Conservation (phyloP, 2,888 invertebrate species). For the Junonia oenone region DNA sequence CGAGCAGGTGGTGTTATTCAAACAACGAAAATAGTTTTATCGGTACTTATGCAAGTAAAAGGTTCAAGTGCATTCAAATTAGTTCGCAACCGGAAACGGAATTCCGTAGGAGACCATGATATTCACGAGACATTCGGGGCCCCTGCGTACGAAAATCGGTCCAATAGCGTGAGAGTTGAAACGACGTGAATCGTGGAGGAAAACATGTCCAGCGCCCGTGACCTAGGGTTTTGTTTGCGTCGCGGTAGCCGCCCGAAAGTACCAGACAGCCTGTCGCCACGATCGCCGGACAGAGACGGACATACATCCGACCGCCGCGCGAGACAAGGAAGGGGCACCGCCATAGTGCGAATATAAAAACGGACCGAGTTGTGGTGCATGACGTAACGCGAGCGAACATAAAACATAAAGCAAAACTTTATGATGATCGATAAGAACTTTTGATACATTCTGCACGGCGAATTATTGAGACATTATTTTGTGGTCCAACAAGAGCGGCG, state of each 20-base stretch:
- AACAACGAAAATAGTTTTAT: slow-evolving; percentile 31
- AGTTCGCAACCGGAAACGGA: slow-evolving; percentile 33
- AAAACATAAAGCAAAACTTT: slow-evolving; percentile 42
- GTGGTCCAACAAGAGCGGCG: slow-evolving; percentile 4
- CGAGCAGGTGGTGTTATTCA: slow-evolving; percentile 27
- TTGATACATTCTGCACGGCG: slow-evolving; percentile 22
- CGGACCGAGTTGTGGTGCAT: slow-evolving; percentile 43
- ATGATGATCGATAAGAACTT: slow-evolving; percentile 47
- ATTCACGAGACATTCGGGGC: slow-evolving; percentile 32
- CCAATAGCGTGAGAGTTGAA: slow-evolving; percentile 22
- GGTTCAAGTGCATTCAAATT: slow-evolving; percentile 25
- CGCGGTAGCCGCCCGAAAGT: slow-evolving; percentile 57
- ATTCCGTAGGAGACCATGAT: slow-evolving; percentile 33
- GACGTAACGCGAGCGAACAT: slow-evolving; percentile 54
- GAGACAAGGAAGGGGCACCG: slow-evolving; percentile 49
- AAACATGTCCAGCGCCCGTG: slow-evolving; percentile 66
- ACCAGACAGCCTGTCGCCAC: slow-evolving; percentile 78
- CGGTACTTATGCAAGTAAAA: slow-evolving; percentile 11
- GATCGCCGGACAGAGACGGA: slow-evolving; percentile 57
- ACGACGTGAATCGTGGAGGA: slow-evolving; percentile 39
- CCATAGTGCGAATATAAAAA: slow-evolving; percentile 59
- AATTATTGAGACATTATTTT: slow-evolving; percentile 13
- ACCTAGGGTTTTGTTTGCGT: slow-evolving; percentile 72
- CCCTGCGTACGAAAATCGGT: slow-evolving; percentile 25
- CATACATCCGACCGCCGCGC: slow-evolving; percentile 41